Conservation (phyloP, 2,888 invertebrate genomes). For the Pollenia labialis region DNA sequence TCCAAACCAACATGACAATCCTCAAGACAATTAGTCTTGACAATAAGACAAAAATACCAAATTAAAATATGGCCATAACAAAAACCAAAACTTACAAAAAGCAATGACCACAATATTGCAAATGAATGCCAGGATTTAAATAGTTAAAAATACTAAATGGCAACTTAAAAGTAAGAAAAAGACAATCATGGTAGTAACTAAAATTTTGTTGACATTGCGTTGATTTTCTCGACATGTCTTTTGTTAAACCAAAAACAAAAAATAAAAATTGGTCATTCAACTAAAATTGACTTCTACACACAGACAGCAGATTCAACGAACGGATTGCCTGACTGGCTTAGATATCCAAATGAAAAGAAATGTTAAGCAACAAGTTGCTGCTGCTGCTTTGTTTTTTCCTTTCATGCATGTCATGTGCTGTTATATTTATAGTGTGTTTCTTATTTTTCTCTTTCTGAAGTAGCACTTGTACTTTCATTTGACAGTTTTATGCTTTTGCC, state of each 20-base stretch:
- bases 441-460: conserved; percentile 7
- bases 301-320: conserved; percentile 10
- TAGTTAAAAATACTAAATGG: conserved; percentile 43
- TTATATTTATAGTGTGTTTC: conserved; percentile 28
- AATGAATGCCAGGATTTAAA: conserved; percentile 64
- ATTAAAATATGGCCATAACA: conserved; percentile 55
- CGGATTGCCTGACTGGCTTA: conserved; percentile 28
- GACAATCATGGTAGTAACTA: conserved; percentile 57
- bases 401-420: conserved; percentile 63
- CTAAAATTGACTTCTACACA: conserved; percentile 60
- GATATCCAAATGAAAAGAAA: conserved; percentile 51
- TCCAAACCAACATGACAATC: conserved; percentile 46
- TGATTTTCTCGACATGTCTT: conserved; percentile 71
- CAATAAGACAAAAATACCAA: conserved; percentile 61
- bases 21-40: conserved; percentile 64
- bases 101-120: conserved; percentile 59
- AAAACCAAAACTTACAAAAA: conserved; percentile 11
- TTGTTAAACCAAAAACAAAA: conserved; percentile 32
- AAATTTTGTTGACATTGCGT: conserved; percentile 71
- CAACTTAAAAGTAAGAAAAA: conserved; percentile 20
- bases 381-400: conserved; percentile 28
- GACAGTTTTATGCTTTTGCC: conserved; percentile 70
- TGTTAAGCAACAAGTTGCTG: conserved; percentile 55
- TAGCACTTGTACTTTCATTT: conserved; percentile 79
- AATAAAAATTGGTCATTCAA: conserved; percentile 72